A percentile compares a stretch with the other conserved stretches of the same genome.
Evolutionary conservation across 1,140 invertebrate species (phyloP).

Genomic region (Cotesia typhae): DNA sequence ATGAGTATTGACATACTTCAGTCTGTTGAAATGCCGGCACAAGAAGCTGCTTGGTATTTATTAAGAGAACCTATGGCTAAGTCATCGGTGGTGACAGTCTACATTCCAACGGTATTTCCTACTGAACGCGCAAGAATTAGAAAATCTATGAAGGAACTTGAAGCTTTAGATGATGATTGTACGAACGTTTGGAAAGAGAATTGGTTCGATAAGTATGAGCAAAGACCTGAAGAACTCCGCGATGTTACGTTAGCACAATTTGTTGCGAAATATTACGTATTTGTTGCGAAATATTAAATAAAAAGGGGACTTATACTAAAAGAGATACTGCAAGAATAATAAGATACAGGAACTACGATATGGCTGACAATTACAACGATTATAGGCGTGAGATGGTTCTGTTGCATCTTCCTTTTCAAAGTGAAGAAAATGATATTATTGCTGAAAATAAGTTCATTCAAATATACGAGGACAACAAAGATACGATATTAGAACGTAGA

Average conservation of each 20-base stretch:
- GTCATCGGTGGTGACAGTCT: conserved; percentile 12
- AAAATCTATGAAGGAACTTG: conserved; percentile 27
- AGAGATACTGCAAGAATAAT: conserved; percentile 46
- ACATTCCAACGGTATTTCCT: conserved; percentile 33
- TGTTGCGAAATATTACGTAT: conserved; percentile 46
- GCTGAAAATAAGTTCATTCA: conserved; percentile 46
- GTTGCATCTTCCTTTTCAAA: conserved; percentile 51
- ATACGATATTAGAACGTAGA: conserved; percentile 6
- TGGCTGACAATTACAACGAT: conserved; percentile 41
- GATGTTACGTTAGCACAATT: conserved; percentile 46
- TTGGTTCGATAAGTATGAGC: conserved; percentile 50
- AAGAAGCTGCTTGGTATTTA: conserved; percentile 56
- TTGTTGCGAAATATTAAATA: no score
- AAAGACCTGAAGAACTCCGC: conserved; percentile 42
- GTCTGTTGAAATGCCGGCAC: conserved; percentile 25
- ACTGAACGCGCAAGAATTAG: conserved; percentile 27
- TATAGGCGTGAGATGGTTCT: conserved; percentile 51
- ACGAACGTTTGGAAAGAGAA: conserved; percentile 50
- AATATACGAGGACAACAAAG: conserved; percentile 39
- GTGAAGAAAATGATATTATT: conserved; percentile 50
- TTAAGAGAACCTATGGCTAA: conserved; percentile 33
- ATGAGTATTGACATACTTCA: conserved; percentile 33
- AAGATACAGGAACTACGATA: conserved; percentile 55
- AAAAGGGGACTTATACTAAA: conserved; percentile 41
- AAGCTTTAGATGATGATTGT: conserved; percentile 31